Base-by-base conservation (phyloP, 2,113 vertebrate species). In the Bettongia penicillata region DNA sequence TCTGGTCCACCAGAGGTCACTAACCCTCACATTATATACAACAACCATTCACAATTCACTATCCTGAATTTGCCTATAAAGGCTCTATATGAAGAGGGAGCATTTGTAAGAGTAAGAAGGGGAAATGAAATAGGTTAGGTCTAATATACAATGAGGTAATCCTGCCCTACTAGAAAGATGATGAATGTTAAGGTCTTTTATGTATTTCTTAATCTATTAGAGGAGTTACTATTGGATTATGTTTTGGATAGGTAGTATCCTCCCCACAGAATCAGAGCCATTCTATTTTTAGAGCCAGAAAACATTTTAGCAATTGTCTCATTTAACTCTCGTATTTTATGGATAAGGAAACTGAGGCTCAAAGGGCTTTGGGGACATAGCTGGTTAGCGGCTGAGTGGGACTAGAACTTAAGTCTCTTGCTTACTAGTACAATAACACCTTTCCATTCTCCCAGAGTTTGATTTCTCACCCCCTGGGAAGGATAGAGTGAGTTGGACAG, bases 1-100 rank as follows among this genome's bases (percentile, higher is more conserved):
- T 84, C 94, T 3, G 51, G 51, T 96, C 31, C 95, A 89, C 53
- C 93, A 96, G 95, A 55, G 96, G 94, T 93, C 96, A 96, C 96
- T 43, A 77, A 55, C 91, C 31, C 89, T 48, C 92, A 26, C 7
- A 12, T 6, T 2, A 68, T 9, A 25, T 26, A 0, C 37, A 22
- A 3, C 0, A 0, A 68, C 9, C 31, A 1, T 11, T 51, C 43
- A 8, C 12, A 31, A 68, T 2, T 51, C 91, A 48, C 37, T 26
- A 5, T 0, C 50, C 23, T 0, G n/a, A 53, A 91, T 6, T 25
- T 90, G 90, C 1, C 24, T 0, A 43, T 24, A 3, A 47, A 12
- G 51, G 3, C 3, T 26, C 84, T 50, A 47, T 50, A 47, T 9
- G 7, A 47, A 14, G 51, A 51, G 51, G 11, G 55, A 26, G 26